A percentile compares a stretch with the other conserved stretches of the same genome.
phyloP scores from a whole-genome alignment of 2,888 invertebrate genomes.

The Tortrix viridana region DNA sequence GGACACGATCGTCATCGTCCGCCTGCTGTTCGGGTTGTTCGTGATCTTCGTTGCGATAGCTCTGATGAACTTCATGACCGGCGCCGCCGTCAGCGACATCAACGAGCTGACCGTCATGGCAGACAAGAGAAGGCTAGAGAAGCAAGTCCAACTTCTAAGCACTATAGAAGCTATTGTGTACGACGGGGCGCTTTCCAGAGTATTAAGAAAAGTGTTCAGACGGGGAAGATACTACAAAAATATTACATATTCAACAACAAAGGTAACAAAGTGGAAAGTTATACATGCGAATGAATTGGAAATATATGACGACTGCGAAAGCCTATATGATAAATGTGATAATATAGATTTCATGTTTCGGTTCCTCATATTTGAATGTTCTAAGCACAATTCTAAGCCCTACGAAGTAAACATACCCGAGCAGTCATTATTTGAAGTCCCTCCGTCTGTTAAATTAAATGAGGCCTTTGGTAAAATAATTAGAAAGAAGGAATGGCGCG shows the following conservation, averaged over 20 bases:
- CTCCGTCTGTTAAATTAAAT: too few species aligned
- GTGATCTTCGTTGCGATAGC: slow-evolving; percentile 62
- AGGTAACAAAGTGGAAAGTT: too few species aligned
- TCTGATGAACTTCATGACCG: slow-evolving; percentile 66
- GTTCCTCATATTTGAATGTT: too few species aligned
- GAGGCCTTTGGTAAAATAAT: too few species aligned
- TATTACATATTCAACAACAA: neutral
- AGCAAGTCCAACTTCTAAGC: slow-evolving; percentile 60
- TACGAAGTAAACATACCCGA: too few species aligned
- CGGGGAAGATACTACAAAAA: neutral
- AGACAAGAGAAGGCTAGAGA: slow-evolving; percentile 58
- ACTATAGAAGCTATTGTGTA: slow-evolving; percentile 44
- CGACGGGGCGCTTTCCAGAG: neutral
- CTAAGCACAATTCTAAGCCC: too few species aligned
- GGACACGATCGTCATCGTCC: neutral
- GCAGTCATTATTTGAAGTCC: too few species aligned
- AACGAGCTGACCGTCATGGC: slow-evolving; percentile 61
- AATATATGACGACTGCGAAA: too few species aligned
- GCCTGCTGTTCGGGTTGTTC: slow-evolving; percentile 55
- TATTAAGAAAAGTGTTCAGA: neutral
- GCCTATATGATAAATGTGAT: too few species aligned
- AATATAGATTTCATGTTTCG: too few species aligned
- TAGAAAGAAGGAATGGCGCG: too few species aligned
- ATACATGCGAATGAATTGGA: too few species aligned
- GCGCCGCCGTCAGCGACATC: slow-evolving; percentile 67